Percentiles rank a stretch among this genome's conserved stretches.
These are phyloP conservation scores for Caenorhabditis zanzibari DNA, from an alignment of 2,888 invertebrate species.

Conservation along the genomic window DNA sequence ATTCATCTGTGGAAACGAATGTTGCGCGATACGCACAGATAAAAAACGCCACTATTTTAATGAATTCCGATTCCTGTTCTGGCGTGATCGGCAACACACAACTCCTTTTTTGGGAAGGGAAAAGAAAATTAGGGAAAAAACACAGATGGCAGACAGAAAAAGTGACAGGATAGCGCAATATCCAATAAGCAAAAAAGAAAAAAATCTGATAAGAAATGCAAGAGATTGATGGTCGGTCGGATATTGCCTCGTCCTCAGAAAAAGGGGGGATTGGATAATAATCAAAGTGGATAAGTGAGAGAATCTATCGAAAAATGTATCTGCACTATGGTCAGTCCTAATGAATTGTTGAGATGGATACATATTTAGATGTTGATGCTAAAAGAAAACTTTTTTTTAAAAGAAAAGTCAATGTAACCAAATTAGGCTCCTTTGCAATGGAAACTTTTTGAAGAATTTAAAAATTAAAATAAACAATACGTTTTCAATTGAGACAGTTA, in stretches of 20 bases:
- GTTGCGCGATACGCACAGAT: constrained; percentile 46
- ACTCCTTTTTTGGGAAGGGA: background rate
- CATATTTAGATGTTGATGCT: background rate
- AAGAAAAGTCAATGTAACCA: background rate
- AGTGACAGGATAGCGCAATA: background rate
- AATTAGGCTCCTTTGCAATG: too few relatives aligned
- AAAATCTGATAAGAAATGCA: constrained; percentile 27
- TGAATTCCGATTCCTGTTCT: constrained; percentile 53
- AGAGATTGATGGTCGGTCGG: background rate
- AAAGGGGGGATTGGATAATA: background rate
- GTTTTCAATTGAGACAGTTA: too few relatives aligned
- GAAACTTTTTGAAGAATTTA: too few relatives aligned
- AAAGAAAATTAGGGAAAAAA: constrained; percentile 12
- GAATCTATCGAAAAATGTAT: background rate
- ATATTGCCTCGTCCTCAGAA: background rate
- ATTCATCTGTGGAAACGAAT: constrained; percentile 9
- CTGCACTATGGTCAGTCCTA: constrained; percentile 8
- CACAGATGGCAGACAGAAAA: constrained; percentile 3
- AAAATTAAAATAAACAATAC: too few relatives aligned
- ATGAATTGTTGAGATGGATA: background rate
- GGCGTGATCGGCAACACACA: constrained; percentile 32
- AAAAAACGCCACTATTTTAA: constrained; percentile 3
- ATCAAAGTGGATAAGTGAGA: background rate
- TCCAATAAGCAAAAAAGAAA: background rate
- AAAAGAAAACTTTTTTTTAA: background rate